Evolutionary conservation across 2,888 invertebrate genomes (phyloP).

Genomic region (Thysanoteuthis rhombus): DNA sequence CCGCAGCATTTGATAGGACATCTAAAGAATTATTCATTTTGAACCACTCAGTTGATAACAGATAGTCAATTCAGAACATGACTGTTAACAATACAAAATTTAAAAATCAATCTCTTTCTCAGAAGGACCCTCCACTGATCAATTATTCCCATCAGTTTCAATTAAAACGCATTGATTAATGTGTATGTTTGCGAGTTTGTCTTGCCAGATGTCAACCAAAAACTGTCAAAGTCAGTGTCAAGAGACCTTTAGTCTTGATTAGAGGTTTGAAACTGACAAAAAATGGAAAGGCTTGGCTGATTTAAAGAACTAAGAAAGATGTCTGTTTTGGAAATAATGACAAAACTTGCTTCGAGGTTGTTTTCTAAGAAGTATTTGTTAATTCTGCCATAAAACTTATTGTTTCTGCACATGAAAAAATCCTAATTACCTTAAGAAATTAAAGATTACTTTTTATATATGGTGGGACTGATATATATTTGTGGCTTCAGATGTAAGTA

Average conservation of each 20-base stretch:
- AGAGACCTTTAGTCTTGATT: not conserved
- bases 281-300: not conserved
- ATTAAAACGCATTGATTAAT: not conserved
- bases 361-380: too few species aligned
- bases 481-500: too few species aligned
- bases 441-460: too few species aligned
- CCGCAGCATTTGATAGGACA: not conserved
- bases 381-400: too few species aligned
- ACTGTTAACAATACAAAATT: not conserved
- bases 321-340: too few species aligned
- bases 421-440: too few species aligned
- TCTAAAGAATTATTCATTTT: not conserved
- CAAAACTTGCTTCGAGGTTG: too few species aligned
- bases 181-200: not conserved
- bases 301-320: too few species aligned
- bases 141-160: not conserved
- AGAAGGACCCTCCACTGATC: not conserved
- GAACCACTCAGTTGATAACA: not conserved
- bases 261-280: not conserved
- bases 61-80: not conserved
- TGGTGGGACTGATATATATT: too few species aligned
- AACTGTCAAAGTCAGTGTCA: not conserved
- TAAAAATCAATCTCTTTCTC: not conserved
- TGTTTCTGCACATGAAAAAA: too few species aligned
- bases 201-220: not conserved